A percentile compares a stretch with the other conserved stretches of the same genome.
These are phyloP conservation scores for Patella pellucida DNA, from an alignment of 2,888 invertebrate genomes.

Conservation along the genomic window DNA sequence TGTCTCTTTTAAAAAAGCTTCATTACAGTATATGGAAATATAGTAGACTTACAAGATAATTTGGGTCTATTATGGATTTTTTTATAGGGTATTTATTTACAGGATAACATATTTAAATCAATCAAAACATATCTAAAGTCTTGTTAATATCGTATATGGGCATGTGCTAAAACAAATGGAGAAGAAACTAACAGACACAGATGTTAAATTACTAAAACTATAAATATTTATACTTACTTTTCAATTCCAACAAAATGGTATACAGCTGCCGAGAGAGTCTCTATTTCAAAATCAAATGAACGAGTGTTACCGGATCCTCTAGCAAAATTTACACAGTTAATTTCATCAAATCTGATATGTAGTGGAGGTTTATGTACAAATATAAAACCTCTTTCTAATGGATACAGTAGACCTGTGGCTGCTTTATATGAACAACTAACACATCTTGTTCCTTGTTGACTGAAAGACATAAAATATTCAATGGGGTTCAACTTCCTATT, in stretches of 20 bases:
- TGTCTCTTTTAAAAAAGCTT: too few species aligned
- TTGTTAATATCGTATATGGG: too few species aligned
- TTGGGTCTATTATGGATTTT: neutral
- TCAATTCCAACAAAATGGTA: slow-evolving; percentile 98
- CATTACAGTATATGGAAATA: neutral
- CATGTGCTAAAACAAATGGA: too few species aligned
- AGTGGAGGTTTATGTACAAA: slow-evolving; percentile 99
- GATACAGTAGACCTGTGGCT: slow-evolving; percentile 96
- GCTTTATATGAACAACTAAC: slow-evolving; percentile 97
- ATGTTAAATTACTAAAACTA: too few species aligned
- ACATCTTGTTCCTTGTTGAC: slow-evolving; percentile 88
- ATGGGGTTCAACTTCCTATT: neutral
- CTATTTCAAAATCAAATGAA: slow-evolving; percentile 76
- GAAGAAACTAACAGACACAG: too few species aligned
- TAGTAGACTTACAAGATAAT: neutral
- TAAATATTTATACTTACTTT: slow-evolving; percentile 75
- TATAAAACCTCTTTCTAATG: slow-evolving; percentile 96
- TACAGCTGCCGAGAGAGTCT: slow-evolving; percentile 86
- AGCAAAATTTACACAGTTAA: slow-evolving; percentile 93
- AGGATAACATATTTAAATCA: too few species aligned
- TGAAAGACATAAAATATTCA: slow-evolving; percentile 45
- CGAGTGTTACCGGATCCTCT: slow-evolving; percentile 85
- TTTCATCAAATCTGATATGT: slow-evolving; percentile 97
- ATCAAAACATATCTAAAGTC: too few species aligned
- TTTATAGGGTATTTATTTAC: too few species aligned